These are phyloP conservation scores for Pyrrhosoma nymphula DNA, from an alignment of 2,888 invertebrate genomes.

Conservation along the genomic window DNA sequence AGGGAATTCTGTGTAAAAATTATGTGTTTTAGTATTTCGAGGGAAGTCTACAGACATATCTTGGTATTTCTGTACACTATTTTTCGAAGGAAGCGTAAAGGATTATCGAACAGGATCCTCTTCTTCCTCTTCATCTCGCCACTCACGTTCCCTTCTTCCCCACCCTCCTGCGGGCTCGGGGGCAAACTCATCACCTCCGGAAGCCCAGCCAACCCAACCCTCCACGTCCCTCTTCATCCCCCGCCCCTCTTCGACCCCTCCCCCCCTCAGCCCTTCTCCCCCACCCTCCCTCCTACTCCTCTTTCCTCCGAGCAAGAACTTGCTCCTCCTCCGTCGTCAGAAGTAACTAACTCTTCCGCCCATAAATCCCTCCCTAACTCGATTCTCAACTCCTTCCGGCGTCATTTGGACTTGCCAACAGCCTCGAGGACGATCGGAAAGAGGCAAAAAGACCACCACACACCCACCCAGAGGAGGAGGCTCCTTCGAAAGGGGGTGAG, in stretches of 20 bases:
- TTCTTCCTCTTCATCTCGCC: too few relatives aligned
- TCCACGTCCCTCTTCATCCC: background rate
- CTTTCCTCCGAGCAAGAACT: conserved; percentile 72
- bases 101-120: too few relatives aligned
- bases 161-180: too few relatives aligned
- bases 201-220: background rate
- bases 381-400: conserved; percentile 63
- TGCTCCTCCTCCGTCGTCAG: conserved; percentile 69
- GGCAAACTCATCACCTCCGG: background rate
- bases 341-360: conserved; percentile 58
- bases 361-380: conserved; percentile 63
- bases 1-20: too few relatives aligned
- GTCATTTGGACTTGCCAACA: conserved; percentile 63
- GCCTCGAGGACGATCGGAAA: background rate
- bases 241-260: background rate
- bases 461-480: too few relatives aligned
- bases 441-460: conserved; percentile 18
- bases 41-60: too few relatives aligned
- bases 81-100: too few relatives aligned
- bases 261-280: conserved; percentile 76
- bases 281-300: conserved; percentile 77
- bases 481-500: too few relatives aligned
- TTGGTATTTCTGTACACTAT: too few relatives aligned
- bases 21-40: too few relatives aligned
- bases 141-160: too few relatives aligned